Base-by-base conservation (phyloP, 2,888 invertebrate species). In the Timema cristinae region DNA sequence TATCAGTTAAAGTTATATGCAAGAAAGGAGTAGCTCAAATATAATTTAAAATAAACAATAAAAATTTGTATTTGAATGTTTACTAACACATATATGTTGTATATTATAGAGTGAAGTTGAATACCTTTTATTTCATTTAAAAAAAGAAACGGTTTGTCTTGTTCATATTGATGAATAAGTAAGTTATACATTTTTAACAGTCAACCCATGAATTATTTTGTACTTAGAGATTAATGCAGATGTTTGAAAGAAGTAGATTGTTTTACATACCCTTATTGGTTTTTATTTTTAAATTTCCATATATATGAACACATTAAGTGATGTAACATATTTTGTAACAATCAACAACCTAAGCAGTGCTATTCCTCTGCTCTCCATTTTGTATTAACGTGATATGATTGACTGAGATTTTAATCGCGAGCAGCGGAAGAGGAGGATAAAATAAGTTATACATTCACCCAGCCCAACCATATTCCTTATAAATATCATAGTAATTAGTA, bases 301-400 rank as follows among this genome's bases (percentile, higher is more conserved):
- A 15, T 11, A 15, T 54, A 54, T 72, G 72, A 72, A 72, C 72
- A 72, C 72, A 72, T 72, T 69, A 72, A 67, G 72, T 72, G 72
- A 72, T 72, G 69, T 54, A 67, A 69, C 56, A 48, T 68, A 51
- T 63, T 63, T 63, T 32, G 63, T 63, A 63, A 32, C 6, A 48
- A 63, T 16, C 32, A 63, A 32, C 63, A 63, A 63, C 32, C 63
- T 63, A 63, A 63, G 47, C 63, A 63, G 63, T 48, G 6, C 48
- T 47, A 7, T 48, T 47, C 48, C 63, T 48, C 63, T 48, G 48
- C 63, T 61, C 71, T 52, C 70, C 67, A 52, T 67, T 67, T 56
- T 63, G 68, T 66, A 49, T 66, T 73, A 52, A 67, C 67, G 70
- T 73, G 72, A 73, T 73, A 73, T 73, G 72, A 63, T 70, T 73